A percentile compares a stretch with the other conserved stretches of the same genome.
Conservation (phyloP, 2,113 vertebrate genomes). For the Clarias magur region DNA sequence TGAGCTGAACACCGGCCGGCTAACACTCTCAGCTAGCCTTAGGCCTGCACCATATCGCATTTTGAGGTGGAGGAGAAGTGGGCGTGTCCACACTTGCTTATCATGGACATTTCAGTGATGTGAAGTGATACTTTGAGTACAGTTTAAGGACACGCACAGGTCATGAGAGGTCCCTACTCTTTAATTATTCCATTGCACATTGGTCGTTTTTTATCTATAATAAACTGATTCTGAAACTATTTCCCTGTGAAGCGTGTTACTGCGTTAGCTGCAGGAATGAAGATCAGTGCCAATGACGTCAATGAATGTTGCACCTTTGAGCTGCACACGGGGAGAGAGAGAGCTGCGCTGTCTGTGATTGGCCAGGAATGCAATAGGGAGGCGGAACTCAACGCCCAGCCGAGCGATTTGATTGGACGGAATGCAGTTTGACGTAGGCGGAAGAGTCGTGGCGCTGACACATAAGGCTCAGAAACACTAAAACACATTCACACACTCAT, state of each 20-base stretch:
- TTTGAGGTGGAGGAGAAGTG: not conserved
- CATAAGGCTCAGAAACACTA: not conserved
- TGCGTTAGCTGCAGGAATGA: not conserved
- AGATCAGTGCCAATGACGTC: conserved; percentile 54
- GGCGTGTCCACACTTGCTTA: not conserved
- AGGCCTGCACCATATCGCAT: not conserved
- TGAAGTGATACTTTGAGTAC: not conserved
- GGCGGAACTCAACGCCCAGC: not conserved
- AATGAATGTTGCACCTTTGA: conserved; percentile 60
- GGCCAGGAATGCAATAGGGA: conserved; percentile 18
- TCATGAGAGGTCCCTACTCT: not conserved
- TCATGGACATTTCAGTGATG: not conserved
- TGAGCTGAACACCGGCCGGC: not conserved
- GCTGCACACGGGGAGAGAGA: no score
- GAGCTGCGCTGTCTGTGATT: conserved; percentile 27
- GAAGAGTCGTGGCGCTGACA: not conserved
- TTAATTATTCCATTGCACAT: not conserved
- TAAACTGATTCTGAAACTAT: not conserved
- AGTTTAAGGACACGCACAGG: not conserved
- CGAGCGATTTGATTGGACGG: conserved; percentile 33
- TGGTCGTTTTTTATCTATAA: not conserved
- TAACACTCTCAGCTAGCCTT: not conserved
- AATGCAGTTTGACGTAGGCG: not conserved
- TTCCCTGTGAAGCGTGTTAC: not conserved
- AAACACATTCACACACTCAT: not conserved